A percentile compares a stretch with the other conserved stretches of the same genome.
These are phyloP conservation scores for Thaleichthys pacificus DNA, from an alignment of 2,797 vertebrate species.

Conservation along the genomic window DNA sequence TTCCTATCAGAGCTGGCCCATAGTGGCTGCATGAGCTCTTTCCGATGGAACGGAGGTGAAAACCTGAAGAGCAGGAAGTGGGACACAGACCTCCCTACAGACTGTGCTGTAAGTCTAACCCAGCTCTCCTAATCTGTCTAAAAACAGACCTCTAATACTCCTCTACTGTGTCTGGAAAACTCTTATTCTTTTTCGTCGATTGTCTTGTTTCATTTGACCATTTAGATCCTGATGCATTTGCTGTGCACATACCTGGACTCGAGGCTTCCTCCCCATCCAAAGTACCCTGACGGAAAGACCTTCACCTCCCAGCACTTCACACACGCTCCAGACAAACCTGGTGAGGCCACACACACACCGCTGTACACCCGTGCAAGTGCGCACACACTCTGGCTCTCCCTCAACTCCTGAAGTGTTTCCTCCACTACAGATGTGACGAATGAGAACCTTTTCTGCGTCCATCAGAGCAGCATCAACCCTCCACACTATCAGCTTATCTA, in stretches of 20 bases:
- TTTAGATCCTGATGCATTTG: slow-evolving; percentile 91
- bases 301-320: slow-evolving; percentile 96
- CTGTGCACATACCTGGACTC: slow-evolving; percentile 97
- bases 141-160: too few relatives aligned
- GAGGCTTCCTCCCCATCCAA: slow-evolving; percentile 93
- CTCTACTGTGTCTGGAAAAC: too few relatives aligned
- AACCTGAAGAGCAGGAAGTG: slow-evolving; percentile 93
- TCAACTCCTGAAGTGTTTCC: neutral
- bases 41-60: slow-evolving; percentile 92
- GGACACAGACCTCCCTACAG: slow-evolving; percentile 95
- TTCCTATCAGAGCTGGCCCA: slow-evolving; percentile 85
- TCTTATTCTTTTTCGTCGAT: neutral
- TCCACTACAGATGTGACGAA: slow-evolving; percentile 84
- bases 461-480: slow-evolving; percentile 90
- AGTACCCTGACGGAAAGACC: slow-evolving; percentile 95
- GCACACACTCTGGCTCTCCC: neutral
- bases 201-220: neutral
- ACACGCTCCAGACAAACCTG: slow-evolving; percentile 93
- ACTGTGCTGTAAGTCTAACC: slow-evolving; percentile 84
- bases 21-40: slow-evolving; percentile 98
- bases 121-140: too few relatives aligned
- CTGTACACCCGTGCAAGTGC: neutral
- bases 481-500: slow-evolving; percentile 97
- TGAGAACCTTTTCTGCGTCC: slow-evolving; percentile 92
- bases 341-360: slow-evolving; percentile 54